Percentiles rank a stretch among this genome's conserved stretches.
Conservation (phyloP, 2,797 vertebrate genomes). For the Gallinago nigripennis region DNA sequence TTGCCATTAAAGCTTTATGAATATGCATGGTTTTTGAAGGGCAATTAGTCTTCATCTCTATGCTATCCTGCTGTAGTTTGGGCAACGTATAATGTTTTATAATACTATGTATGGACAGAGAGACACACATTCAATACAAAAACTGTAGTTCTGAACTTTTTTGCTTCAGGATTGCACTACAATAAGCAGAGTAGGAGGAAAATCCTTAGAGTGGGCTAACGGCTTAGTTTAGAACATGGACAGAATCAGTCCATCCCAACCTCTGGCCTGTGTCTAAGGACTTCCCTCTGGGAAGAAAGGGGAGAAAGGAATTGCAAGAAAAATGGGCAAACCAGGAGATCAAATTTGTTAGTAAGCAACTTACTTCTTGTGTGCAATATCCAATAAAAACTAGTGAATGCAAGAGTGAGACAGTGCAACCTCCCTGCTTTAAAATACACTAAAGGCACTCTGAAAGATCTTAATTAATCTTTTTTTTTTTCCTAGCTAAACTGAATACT, state of each 20-base stretch:
- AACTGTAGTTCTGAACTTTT: neutral
- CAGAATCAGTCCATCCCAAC: neutral
- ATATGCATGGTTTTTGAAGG: neutral
- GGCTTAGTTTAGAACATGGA: neutral
- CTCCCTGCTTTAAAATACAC: neutral
- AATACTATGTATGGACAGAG: neutral
- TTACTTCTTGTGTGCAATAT: neutral
- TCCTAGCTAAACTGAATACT: neutral
- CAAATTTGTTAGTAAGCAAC: neutral
- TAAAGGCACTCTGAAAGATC: neutral
- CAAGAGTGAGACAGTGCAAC: neutral
- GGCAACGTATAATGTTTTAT: neutral
- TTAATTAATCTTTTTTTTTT: neutral
- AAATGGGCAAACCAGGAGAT: neutral
- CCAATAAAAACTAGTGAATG: neutral
- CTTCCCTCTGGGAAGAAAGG: neutral
- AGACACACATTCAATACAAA: neutral
- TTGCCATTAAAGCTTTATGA: neutral
- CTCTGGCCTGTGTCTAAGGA: neutral
- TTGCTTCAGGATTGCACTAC: neutral
- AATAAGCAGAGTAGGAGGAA: neutral
- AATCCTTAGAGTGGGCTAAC: neutral
- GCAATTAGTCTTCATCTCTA: neutral
- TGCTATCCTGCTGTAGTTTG: neutral
- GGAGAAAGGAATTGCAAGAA: neutral